Conservation (phyloP, 2,113 vertebrate genomes). For the Psammodynastes pulverulentus region DNA sequence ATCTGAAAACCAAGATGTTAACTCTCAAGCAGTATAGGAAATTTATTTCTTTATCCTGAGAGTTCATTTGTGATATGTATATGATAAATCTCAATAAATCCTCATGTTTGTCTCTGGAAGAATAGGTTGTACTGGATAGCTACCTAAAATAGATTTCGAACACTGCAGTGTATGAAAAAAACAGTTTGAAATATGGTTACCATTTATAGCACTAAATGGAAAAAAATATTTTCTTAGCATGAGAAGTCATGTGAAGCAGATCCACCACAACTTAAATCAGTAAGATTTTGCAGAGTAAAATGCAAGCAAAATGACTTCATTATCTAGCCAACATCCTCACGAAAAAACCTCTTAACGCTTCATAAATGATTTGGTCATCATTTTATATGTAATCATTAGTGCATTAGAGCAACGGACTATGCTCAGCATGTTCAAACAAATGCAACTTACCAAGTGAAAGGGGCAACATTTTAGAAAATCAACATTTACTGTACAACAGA, state of each 20-base stretch:
- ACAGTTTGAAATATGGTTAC: conserved; percentile 14
- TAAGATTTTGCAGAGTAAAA: conserved; percentile 10
- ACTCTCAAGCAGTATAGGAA: conserved; percentile 50
- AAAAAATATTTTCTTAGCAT: not conserved
- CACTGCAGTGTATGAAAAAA: conserved; percentile 39
- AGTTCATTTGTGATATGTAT: conserved; percentile 51
- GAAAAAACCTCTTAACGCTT: not conserved
- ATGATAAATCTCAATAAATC: conserved; percentile 56
- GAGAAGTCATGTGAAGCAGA: not conserved
- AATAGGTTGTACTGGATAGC: not conserved
- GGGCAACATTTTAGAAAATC: conserved; percentile 6
- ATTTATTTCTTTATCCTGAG: conserved; percentile 47
- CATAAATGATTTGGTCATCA: accelerated
- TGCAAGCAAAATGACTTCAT: conserved; percentile 10
- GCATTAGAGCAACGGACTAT: conserved; percentile 20
- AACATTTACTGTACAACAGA: conserved; percentile 10
- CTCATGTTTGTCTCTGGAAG: conserved; percentile 7
- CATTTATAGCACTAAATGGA: not conserved
- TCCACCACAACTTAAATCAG: not conserved
- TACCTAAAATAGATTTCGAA: not conserved
- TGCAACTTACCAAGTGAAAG: not conserved
- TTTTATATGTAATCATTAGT: conserved; percentile 25
- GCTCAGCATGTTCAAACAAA: conserved; percentile 21
- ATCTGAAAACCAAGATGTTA: conserved; percentile 56
- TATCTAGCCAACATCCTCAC: not conserved